Evolutionary conservation across 2,113 vertebrate species (phyloP).

Genomic region (Antechinus flavipes): DNA sequence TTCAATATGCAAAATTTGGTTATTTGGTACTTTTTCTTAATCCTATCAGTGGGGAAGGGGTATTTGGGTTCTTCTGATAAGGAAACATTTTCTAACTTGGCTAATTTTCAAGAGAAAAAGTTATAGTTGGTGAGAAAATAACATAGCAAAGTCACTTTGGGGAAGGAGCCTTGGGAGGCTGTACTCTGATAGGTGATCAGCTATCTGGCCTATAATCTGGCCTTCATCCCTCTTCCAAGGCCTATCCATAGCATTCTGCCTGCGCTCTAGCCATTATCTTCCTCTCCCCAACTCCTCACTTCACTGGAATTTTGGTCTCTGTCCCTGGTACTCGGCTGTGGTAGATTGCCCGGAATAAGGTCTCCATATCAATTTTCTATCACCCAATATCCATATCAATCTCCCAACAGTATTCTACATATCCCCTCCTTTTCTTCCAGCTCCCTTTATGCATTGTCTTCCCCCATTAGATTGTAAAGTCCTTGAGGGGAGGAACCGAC

Average conservation of each 20-base stretch:
- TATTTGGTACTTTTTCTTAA: not conserved
- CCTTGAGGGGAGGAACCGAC: not conserved
- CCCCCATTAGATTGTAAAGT: not conserved
- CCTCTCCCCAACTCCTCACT: not conserved
- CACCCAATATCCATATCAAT: not conserved
- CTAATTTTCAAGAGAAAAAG: not conserved
- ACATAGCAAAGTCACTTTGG: not conserved
- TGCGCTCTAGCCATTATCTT: not conserved
- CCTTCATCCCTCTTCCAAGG: not conserved
- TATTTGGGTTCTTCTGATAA: not conserved
- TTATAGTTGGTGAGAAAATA: not conserved
- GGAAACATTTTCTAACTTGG: not conserved
- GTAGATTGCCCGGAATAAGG: not conserved
- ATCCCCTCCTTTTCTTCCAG: not conserved
- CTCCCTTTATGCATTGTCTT: not conserved
- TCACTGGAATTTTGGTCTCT: not conserved
- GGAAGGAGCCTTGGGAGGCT: not conserved
- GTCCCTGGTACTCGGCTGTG: not conserved
- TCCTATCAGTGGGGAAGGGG: not conserved
- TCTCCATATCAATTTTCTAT: not conserved
- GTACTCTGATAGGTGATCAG: not conserved
- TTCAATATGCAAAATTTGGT: slow-evolving; percentile 45
- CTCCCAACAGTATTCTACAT: not conserved
- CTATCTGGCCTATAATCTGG: not conserved
- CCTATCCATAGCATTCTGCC: not conserved